Conservation (phyloP, 2,888 invertebrate genomes). For the Phengaris arion region DNA sequence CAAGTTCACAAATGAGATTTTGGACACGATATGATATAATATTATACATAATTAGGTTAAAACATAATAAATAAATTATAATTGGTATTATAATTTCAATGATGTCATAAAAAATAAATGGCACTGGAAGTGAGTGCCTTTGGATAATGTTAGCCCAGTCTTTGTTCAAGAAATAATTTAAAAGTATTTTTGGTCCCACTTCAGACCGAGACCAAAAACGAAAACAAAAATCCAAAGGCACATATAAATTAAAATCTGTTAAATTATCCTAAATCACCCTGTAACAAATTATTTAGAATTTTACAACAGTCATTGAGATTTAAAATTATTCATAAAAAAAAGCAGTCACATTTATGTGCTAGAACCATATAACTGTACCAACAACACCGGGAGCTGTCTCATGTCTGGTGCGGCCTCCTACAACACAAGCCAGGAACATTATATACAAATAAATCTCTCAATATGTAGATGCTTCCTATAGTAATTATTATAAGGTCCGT, state of each 20-base stretch:
- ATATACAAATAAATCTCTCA: neutral
- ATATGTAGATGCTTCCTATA: neutral
- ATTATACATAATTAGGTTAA: neutral
- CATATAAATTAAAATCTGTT: slow-evolving; percentile 37
- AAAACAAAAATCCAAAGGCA: slow-evolving; percentile 29
- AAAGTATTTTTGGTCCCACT: slow-evolving; percentile 37
- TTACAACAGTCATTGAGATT: slow-evolving; percentile 34
- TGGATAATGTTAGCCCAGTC: slow-evolving; percentile 43
- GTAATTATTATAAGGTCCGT: neutral
- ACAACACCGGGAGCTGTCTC: neutral
- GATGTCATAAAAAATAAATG: slow-evolving; percentile 35
- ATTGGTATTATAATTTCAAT: slow-evolving; percentile 10
- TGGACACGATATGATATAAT: neutral
- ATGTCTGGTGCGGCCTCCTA: neutral
- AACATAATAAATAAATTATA: no score
- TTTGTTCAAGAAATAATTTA: slow-evolving; percentile 42
- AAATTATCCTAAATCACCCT: slow-evolving; percentile 47
- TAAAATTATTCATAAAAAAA: slow-evolving; percentile 23
- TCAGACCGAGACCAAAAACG: slow-evolving; percentile 27
- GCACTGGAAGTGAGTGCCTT: slow-evolving; percentile 38
- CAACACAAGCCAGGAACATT: neutral
- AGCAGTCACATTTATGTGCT: slow-evolving; percentile 25
- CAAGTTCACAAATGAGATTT: neutral
- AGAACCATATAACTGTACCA: neutral
- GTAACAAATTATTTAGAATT: slow-evolving; percentile 52